Evolutionary conservation across 2,888 invertebrate species (phyloP), one percentile per base, ranked within the genome.

Genomic region (Eristalis arbustorum): DNA sequence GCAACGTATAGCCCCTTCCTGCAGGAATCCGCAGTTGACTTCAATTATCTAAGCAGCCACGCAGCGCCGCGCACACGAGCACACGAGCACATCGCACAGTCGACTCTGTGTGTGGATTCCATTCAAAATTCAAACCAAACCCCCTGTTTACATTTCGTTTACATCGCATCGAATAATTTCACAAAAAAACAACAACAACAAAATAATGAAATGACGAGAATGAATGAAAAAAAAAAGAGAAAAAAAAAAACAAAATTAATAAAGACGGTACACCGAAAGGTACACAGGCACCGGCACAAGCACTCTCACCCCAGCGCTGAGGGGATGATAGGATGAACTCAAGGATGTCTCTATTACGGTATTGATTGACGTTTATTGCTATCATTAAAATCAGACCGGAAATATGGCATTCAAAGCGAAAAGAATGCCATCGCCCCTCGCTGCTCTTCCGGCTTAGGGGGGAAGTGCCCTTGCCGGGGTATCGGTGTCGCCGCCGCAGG

Each of bases 361-460:
- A 87, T 79, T 87, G 87, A 87, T 87, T 87, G 87, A 87, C 78
- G 87, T 87, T 87, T 87, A 87, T 87, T 87, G 87, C 78, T 79
- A 75, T 87, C 82, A 87, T 87, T 87, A 87, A 74, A 87, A 87
- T 74, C 64, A 64, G 40, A 77, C 72, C 73, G 61, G 71, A 79
- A 49, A 49, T 49, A 49, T 49, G 49, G 49, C 18, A 49, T 49
- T 49, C 37, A 61, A 73, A 76, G 64, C 40, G 31, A 67, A 72
- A 80, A 72, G 66, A 69, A 59, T 69, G 42, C 22, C 72, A 59
- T 82, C 49, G 28, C 49, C 59, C 31, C 31, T 8, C 31, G 31
- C 3, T 31, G 3, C 31, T 40, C 37, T 49, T 77, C 56, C 25
- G 78, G 68, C 68, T 64, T 40, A 59, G 1, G 42, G 23, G 40